Conservation (phyloP, 2,113 vertebrate genomes). For the Tyrannus savana region DNA sequence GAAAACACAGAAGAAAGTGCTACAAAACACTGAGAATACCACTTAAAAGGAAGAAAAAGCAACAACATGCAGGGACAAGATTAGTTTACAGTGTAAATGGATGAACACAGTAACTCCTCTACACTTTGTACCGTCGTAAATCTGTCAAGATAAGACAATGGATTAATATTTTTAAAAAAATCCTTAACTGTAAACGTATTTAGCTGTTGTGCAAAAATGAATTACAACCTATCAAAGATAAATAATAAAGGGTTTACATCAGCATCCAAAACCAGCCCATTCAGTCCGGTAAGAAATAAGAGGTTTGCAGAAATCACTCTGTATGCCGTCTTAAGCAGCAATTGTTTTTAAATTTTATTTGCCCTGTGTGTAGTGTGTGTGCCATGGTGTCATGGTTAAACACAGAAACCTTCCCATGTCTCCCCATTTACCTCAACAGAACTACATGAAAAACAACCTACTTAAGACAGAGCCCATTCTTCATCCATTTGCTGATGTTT, state of each 20-base stretch:
- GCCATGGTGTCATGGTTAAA: constrained; percentile 44
- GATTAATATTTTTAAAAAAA: neutral
- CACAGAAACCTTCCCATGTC: constrained; percentile 33
- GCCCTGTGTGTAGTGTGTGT: neutral
- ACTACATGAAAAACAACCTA: constrained; percentile 55
- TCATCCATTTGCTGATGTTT: constrained; percentile 51
- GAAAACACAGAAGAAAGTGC: constrained; percentile 55
- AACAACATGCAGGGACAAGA: constrained; percentile 61
- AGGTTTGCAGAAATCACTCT: constrained; percentile 38
- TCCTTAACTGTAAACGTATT: constrained; percentile 43
- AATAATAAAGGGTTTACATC: constrained; percentile 47
- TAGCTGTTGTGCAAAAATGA: constrained; percentile 53
- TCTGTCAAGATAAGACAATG: constrained; percentile 59
- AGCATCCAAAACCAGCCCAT: constrained; percentile 1
- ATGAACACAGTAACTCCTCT: constrained; percentile 57
- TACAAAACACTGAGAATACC: neutral
- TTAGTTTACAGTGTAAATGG: constrained; percentile 39
- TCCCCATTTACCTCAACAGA: constrained; percentile 49
- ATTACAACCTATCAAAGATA: constrained; percentile 13
- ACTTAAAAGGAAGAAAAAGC: constrained; percentile 50
- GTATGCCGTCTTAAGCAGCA: neutral
- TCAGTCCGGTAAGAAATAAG: constrained; percentile 56
- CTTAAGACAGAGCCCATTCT: constrained; percentile 54
- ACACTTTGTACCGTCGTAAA: constrained; percentile 21
- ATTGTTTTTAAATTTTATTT: constrained; percentile 67